Base-by-base conservation (phyloP, 2,113 vertebrate species). In the Actenoides lindsayi region DNA sequence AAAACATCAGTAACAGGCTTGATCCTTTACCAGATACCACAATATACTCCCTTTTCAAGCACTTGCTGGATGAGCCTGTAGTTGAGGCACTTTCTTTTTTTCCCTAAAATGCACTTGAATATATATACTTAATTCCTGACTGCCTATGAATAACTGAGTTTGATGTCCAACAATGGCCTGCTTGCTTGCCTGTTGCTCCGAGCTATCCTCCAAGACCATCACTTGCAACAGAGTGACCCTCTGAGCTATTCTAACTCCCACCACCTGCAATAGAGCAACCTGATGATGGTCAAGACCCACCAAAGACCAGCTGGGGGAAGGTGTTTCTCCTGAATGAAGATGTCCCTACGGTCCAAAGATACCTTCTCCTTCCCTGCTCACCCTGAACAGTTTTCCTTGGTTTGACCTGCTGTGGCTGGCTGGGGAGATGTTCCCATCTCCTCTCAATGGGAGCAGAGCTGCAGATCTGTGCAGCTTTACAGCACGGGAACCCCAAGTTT, bases 331-430 rank as follows among this genome's bases (percentile, higher is more conserved):
- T 41, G 9, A 5, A 27, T 27, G 27, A 76, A 42, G 59, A 28
- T 1, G 1, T 3, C 16, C 23, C 27, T 50, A n/a, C n/a, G 0
- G 1, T 0, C 30, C 11, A 23, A 33, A 15, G 35, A 16, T 1
- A 35, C 16, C 10, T 69, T 20, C 85, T 69, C 53, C 16, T 20
- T 64, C 27, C 16, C 30, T 31, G 44, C 53, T 37, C 28, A 56
- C 44, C 31, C 46, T 6, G 3, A 46, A 13, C 5, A 16, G 24
- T 19, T 75, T 39, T 6, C 4, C 35, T 4, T 2, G 37, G 21
- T 25, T 46, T 46, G 42, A 27, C 30, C 0, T 0, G 3, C 74
- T 8, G 0, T 0, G 16, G 25, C 68, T 7, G 20, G 23, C 71
- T 6, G 20, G 20, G 39, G n/a, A 57, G 37, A n/a, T 2, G 42